phyloP scores from a whole-genome alignment of 2,797 vertebrate genomes.

The Holocentrus rufus region DNA sequence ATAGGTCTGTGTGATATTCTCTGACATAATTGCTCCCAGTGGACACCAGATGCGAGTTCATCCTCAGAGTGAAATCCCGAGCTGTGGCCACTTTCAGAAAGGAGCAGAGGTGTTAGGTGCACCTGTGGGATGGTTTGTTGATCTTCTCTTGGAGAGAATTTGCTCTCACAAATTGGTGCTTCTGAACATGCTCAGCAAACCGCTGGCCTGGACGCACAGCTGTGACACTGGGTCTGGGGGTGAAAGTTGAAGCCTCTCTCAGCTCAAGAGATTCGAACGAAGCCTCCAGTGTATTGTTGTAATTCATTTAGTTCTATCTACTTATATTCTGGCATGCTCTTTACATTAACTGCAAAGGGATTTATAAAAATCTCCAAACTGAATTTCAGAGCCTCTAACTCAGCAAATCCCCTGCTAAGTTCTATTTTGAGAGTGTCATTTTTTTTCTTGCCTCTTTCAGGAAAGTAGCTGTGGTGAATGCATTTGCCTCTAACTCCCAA shows the following conservation, averaged over 20 bases:
- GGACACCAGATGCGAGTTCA: too few relatives aligned
- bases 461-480: background rate
- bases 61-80: too few relatives aligned
- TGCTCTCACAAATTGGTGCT: background rate
- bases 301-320: background rate
- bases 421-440: background rate
- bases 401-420: background rate
- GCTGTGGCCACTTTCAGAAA: background rate
- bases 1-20: background rate
- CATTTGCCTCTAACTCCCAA: background rate
- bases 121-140: background rate
- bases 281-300: background rate
- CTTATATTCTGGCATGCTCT: background rate
- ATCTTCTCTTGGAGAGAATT: background rate
- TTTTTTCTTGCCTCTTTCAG: background rate
- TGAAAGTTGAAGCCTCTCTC: background rate
- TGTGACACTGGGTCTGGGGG: background rate
- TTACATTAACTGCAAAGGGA: background rate
- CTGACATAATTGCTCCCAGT: background rate
- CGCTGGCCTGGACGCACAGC: background rate
- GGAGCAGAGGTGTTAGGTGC: background rate
- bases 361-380: background rate
- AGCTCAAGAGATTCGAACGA: background rate
- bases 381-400: background rate
- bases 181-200: background rate